phyloP scores from a whole-genome alignment of 2,888 invertebrate genomes.

The Tetragonula carbonaria region DNA sequence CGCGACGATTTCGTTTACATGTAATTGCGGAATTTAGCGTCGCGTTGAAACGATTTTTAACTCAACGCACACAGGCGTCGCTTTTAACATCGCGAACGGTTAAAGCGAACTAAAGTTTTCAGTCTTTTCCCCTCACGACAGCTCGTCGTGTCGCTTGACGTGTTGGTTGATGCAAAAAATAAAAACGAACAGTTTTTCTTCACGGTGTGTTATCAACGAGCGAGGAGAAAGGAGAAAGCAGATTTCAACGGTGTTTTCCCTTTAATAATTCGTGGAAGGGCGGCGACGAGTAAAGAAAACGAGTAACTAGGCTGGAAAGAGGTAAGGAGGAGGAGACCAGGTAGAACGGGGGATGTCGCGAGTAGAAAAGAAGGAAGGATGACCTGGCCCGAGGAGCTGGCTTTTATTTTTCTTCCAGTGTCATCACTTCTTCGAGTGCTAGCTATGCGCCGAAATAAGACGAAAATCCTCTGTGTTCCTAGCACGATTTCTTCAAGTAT shows the following conservation, averaged over 20 bases:
- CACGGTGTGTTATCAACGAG: neutral
- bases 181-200: neutral
- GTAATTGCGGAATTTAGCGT: too few species aligned
- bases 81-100: too few species aligned
- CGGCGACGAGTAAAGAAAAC: conserved; percentile 23
- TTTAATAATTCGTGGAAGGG: conserved; percentile 62
- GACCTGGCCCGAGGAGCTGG: conserved; percentile 50
- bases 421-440: conserved; percentile 56
- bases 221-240: conserved; percentile 19
- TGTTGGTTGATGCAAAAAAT: too few species aligned
- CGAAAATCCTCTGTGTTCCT: conserved; percentile 61
- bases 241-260: conserved; percentile 64
- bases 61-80: too few species aligned
- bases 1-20: too few species aligned
- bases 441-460: conserved; percentile 68
- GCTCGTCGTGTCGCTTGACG: neutral
- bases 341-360: conserved; percentile 24
- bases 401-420: conserved; percentile 70
- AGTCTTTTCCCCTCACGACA: neutral
- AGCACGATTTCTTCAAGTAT: conserved; percentile 69
- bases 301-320: conserved; percentile 59
- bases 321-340: conserved; percentile 15
- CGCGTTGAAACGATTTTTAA: too few species aligned
- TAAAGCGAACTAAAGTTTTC: neutral
- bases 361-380: conserved; percentile 29